Base-by-base conservation (phyloP, 2,888 invertebrate genomes). In the Anagyrus pseudococci region DNA sequence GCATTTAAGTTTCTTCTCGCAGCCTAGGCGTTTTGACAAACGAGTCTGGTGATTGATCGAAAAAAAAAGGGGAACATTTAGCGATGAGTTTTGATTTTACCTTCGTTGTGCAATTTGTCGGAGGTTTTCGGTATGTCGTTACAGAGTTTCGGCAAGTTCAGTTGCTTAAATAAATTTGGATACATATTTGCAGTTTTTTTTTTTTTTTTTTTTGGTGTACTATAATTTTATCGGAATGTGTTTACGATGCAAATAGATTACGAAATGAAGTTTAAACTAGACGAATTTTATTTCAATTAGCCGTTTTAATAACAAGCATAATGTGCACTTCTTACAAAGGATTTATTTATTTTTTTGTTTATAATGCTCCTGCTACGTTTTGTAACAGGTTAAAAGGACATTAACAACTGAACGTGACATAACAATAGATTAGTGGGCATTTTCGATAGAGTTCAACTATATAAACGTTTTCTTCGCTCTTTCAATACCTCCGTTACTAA, bases 101-200 rank as follows among this genome's bases (percentile, higher is more conserved):
- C n/a, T n/a, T n/a, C n/a, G n/a, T n/a, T n/a, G n/a, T n/a, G n/a
- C n/a, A n/a, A n/a, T n/a, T n/a, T n/a, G n/a, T n/a, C n/a, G n/a
- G n/a, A n/a, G n/a, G n/a, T n/a, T 47, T 57, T 57, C 20, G 59
- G 20, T 41, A 58, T 40, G 46, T 64, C 55, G 52, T 47, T 60
- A 13, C 19, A 63, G 25, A 64, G 26, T 64, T 67, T 67, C 50
- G 66, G 46, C 33, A 64, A 43, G 61, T 67, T 37, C 2, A 48
- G 54, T 19, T 67, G 50, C 40, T 64, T 67, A 22, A 67, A 67
- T 64, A 67, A 58, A 55, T 67, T 67, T 4, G 57, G 55, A 43
- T 64, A 67, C 66, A 67, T 67, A 41, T 29, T 59, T 47, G 13
- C 2, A 55, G 46, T 41, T 57, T 48, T 13, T n/a, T n/a, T n/a